Evolutionary conservation across 1,140 invertebrate species (phyloP).

Genomic region (Pristionchus pacificus): DNA sequence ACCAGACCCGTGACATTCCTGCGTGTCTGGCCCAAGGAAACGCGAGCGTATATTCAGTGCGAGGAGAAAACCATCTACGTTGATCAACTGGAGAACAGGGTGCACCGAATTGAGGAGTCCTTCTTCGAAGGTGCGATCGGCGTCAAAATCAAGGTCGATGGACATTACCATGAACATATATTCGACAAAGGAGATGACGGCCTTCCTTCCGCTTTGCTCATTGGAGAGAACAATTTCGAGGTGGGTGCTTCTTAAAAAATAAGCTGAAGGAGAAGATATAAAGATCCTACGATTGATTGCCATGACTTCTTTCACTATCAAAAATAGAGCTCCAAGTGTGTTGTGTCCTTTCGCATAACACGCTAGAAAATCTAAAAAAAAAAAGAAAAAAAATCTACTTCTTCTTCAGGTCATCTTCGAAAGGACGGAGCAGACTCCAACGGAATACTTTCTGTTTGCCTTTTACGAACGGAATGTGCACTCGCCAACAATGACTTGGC

Average conservation of each 20-base stretch:
- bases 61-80: slow-evolving; percentile 41
- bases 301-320: no score
- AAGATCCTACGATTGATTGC: no score
- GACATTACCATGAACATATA: slow-evolving; percentile 12
- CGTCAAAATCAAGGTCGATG: slow-evolving; percentile 14
- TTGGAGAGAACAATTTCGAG: slow-evolving; percentile 21
- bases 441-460: slow-evolving; percentile 9
- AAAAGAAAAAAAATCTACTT: no score
- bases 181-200: no score
- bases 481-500: slow-evolving; percentile 18
- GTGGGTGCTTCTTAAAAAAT: no score
- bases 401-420: slow-evolving; percentile 26
- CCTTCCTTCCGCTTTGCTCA: slow-evolving; percentile 4
- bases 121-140: no score
- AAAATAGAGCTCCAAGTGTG: no score
- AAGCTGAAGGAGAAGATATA: no score
- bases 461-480: slow-evolving; percentile 9
- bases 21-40: slow-evolving; percentile 16
- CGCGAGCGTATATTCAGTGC: slow-evolving; percentile 23
- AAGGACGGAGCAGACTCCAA: slow-evolving; percentile 17
- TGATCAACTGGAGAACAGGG: no score
- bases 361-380: no score
- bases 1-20: slow-evolving; percentile 34
- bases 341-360: no score
- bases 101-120: no score